Percentiles rank a stretch among this genome's conserved stretches.
Evolutionary conservation across 2,888 invertebrate species (phyloP).

Genomic region (Phaedon cochleariae): DNA sequence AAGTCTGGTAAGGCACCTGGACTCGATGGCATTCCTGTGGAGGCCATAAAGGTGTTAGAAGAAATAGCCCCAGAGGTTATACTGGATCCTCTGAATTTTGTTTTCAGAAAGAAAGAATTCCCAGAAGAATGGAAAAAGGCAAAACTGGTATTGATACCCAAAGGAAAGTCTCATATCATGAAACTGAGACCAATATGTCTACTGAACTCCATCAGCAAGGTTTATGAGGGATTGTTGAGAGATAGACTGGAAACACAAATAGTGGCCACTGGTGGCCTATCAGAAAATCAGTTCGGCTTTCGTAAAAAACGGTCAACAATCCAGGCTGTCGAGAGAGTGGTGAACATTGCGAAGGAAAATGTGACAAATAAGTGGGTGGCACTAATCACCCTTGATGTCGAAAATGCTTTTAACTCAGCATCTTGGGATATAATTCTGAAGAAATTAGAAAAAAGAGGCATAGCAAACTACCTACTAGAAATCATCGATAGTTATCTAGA

Average conservation of each 20-base stretch:
- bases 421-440: too few relatives aligned
- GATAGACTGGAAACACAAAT: constrained; percentile 19
- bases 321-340: too few relatives aligned
- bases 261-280: constrained; percentile 5
- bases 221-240: neutral
- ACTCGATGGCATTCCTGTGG: neutral
- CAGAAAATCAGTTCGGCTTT: too few relatives aligned
- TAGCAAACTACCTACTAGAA: too few relatives aligned
- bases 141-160: neutral
- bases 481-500: too few relatives aligned
- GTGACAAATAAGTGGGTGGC: too few relatives aligned
- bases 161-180: neutral
- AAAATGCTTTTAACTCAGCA: too few relatives aligned
- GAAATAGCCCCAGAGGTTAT: neutral
- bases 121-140: neutral
- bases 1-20: neutral
- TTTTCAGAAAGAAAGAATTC: neutral
- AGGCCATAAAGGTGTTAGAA: neutral
- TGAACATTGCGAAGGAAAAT: too few relatives aligned
- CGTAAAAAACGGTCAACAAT: too few relatives aligned
- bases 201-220: neutral
- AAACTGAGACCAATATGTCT: neutral
- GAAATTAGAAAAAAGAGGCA: too few relatives aligned
- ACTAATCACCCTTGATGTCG: too few relatives aligned
- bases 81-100: neutral